Conservation (phyloP, 2,888 invertebrate genomes). For the Deilephila porcellus region DNA sequence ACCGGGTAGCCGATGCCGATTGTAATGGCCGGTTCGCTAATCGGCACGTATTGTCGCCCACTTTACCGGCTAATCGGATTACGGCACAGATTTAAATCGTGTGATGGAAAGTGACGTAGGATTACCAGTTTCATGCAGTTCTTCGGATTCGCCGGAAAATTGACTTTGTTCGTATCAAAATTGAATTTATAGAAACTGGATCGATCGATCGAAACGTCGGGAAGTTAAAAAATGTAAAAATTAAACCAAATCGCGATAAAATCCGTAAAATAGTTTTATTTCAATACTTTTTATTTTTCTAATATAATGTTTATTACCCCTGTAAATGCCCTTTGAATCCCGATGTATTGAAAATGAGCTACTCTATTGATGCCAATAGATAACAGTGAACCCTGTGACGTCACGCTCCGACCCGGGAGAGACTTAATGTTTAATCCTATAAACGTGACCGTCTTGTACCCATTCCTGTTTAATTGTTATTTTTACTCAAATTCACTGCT, state of each 20-base stretch:
- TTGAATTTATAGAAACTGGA: background rate
- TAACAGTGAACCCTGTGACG: too few species aligned
- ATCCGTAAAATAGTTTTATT: too few species aligned
- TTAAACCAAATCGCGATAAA: too few species aligned
- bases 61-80: conserved; percentile 58
- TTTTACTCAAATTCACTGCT: background rate
- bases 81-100: conserved; percentile 32
- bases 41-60: conserved; percentile 53
- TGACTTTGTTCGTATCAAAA: background rate
- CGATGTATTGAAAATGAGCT: too few species aligned
- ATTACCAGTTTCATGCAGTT: conserved; percentile 14
- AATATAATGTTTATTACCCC: too few species aligned
- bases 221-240: too few species aligned
- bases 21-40: conserved; percentile 41
- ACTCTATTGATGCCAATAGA: too few species aligned
- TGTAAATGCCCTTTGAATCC: too few species aligned
- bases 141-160: conserved; percentile 7
- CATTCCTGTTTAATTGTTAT: background rate
- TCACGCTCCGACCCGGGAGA: background rate
- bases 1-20: conserved; percentile 41
- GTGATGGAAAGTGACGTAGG: conserved; percentile 6
- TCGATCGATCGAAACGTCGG: too few species aligned
- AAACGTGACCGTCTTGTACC: background rate
- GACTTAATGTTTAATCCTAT: background rate
- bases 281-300: too few species aligned